Base-by-base conservation (phyloP, 92 coral and sea anemone species). In the Chrysogorgia sp. region DNA sequence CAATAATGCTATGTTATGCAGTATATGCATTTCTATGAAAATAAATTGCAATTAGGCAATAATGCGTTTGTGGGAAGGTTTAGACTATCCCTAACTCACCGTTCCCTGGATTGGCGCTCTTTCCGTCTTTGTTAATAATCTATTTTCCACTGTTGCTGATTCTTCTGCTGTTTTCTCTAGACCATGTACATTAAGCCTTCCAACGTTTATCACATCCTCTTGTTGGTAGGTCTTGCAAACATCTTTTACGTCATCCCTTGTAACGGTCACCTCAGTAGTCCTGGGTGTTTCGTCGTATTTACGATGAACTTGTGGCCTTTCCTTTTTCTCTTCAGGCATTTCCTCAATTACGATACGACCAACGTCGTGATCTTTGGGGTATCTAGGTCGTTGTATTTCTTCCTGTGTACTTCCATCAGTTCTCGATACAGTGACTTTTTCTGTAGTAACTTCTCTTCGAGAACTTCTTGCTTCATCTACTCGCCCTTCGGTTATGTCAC, bases 401-500 rank as follows among this genome's bases (percentile, higher is more conserved):
- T 72, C 79, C 26, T 22, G 29, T 23, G 14, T 30, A 57, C 31
- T 23, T 23, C 13, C 63, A 19, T 23, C 63, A 23, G 63, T 23
- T 57, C 34, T 57, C 3, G 63, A 7, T 3, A 57, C 63, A 23
- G 17, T 29, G 2, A 29, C 34, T 3, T 57, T 23, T 23, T 57
- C 34, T 57, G 63, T 23, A 14, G 9, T 7, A 2, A 57, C 63
- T 23, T 57, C 29, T 23, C 63, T 29, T 57, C 34, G 30, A 13
- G 34, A 23, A 23, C 4, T 19, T 14, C 63, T 57, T 23, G 63
- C 23, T 57, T 57, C 63, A 57, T 57, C 63, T 19, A 29, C 8
- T 2, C 63, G 63, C 31, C 50, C 22, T 25, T 56, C 55, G 23
- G 31, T 48, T 58, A 53, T 49, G 65, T 72, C 58, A 3, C 33